Evolutionary conservation across 2,113 vertebrate species (phyloP), one percentile per base, ranked within the genome.

Genomic region (Camelus bactrianus): DNA sequence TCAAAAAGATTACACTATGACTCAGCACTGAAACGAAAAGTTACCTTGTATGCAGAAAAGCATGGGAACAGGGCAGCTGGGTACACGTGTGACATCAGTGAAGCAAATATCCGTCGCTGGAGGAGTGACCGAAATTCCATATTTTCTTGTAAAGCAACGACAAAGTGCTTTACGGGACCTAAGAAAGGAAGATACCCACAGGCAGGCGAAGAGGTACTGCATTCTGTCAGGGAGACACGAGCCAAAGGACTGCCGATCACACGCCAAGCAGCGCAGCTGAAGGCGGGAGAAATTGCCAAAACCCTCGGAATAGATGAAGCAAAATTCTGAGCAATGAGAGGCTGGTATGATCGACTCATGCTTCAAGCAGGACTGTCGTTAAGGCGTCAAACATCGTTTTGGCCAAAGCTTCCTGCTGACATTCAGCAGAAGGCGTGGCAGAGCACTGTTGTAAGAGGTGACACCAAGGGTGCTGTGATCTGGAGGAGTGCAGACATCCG

Each of bases 271-370:
- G 13, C 87, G 83, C 92, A 73, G 28, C 4, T 8, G 38, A 96
- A 94, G 65, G 70, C 76, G 12, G 91, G 82, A 77, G 93, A 94
- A 72, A 84, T 93, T 52, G 96, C 96, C 94, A 87, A 89, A 95
- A 82, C 65, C 35, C 77, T 93, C 2, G 65, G 70, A 62, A 81
- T 73, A 12, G 20, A 64, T 5, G 54, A 95, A 81, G 79, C 60
- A 54, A 73, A 91, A 82, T 91, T 89, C 62, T 95, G 58, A 97
- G 93, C 75, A 50, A 28, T 14, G 0, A 75, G 92, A 96, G 65
- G 32, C 84, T 81, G 56, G 35, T 77, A 67, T 54, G 56, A 79
- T 64, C 8, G 24, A 5, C 56, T 77, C 17, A 32, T 38, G n/a
- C 30, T 1, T 28, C 1, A 6, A 79, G 79, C 52, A 69, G 93